Evolutionary conservation across 2,113 vertebrate species (phyloP).

Genomic region (Bambusicola thoracicus): DNA sequence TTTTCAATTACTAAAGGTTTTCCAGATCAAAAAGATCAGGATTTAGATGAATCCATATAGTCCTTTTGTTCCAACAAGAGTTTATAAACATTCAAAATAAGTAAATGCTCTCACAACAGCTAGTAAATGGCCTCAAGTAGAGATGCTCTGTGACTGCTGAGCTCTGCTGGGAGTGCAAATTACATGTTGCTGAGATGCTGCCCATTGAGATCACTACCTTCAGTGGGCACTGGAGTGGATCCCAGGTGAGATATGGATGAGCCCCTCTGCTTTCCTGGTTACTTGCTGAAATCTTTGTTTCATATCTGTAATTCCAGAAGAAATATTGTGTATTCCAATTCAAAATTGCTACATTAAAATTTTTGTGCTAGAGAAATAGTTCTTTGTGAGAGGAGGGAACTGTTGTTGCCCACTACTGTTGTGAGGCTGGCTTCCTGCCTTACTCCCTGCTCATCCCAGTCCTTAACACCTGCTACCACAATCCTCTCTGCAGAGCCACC

Average conservation of each 20-base stretch:
- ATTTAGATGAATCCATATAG: conserved; percentile 63
- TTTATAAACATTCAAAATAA: conserved; percentile 63
- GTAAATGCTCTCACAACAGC: conserved; percentile 61
- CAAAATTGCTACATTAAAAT: not conserved
- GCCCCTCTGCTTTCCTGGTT: not conserved
- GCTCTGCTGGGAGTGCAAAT: not conserved
- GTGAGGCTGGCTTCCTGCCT: fast-evolving
- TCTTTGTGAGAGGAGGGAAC: not conserved
- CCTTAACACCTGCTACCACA: fast-evolving
- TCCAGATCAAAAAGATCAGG: conserved; percentile 75
- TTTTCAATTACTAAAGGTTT: conserved; percentile 72
- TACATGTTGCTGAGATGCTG: not conserved
- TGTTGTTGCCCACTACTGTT: not conserved
- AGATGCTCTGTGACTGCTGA: not conserved
- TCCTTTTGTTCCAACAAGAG: conserved; percentile 45
- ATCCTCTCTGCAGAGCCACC: not conserved
- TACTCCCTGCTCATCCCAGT: fast-evolving
- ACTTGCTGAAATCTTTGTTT: not conserved
- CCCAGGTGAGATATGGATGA: not conserved
- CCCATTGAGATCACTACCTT: not conserved
- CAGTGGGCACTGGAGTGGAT: not conserved
- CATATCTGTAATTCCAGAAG: not conserved
- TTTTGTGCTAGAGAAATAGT: not conserved
- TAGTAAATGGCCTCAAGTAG: not conserved
- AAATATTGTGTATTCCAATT: not conserved